Evolutionary conservation across 2,113 vertebrate genomes (phyloP).

Genomic region (Pedetes capensis): DNA sequence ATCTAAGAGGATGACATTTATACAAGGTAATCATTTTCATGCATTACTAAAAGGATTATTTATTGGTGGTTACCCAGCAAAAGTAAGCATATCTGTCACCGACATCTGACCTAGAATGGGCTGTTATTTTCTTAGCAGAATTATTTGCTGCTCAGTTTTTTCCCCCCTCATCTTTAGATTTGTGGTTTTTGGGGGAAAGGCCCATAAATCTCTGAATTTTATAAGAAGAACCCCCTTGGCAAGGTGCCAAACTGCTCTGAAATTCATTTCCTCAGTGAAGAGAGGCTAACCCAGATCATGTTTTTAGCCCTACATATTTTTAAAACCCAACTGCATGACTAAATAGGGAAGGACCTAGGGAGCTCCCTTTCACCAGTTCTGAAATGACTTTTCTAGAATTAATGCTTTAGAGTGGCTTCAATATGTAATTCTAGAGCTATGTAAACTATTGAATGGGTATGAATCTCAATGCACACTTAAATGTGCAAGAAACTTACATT

Average conservation of each 20-base stretch:
- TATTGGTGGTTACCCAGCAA: slow-evolving; percentile 63
- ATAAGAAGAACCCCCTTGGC: not conserved
- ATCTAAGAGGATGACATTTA: slow-evolving; percentile 65
- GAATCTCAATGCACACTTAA: not conserved
- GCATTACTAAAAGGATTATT: slow-evolving; percentile 71
- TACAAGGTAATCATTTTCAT: slow-evolving; percentile 55
- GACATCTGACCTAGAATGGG: slow-evolving; percentile 32
- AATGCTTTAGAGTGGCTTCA: not conserved
- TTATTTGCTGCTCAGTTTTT: slow-evolving; percentile 60
- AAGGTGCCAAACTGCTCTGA: not conserved
- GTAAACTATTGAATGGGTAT: not conserved
- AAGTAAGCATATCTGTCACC: slow-evolving; percentile 67
- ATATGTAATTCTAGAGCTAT: not conserved
- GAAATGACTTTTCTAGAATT: not conserved
- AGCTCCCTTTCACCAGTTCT: not conserved
- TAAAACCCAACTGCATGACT: not conserved
- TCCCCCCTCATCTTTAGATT: not conserved
- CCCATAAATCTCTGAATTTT: not conserved
- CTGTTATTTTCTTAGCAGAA: slow-evolving; percentile 50
- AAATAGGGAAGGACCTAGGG: not conserved
- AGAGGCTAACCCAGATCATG: not conserved
- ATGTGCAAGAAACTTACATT: not conserved
- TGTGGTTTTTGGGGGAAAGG: not conserved
- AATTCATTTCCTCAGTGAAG: not conserved
- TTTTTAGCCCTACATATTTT: not conserved